Conservation (phyloP, 1,140 invertebrate genomes). For the Drosophila ohnishii region DNA sequence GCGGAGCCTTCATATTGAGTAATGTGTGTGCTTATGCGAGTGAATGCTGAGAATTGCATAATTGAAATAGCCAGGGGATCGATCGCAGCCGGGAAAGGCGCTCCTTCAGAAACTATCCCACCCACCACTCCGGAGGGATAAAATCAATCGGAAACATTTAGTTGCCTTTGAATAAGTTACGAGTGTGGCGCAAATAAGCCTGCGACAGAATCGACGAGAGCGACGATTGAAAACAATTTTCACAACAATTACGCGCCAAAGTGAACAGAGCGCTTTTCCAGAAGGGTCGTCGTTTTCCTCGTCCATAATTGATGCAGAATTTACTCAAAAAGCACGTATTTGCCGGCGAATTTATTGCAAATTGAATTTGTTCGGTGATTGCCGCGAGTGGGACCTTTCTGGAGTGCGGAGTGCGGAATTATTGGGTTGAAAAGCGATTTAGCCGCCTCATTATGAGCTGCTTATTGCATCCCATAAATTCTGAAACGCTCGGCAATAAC, state of each 20-base stretch:
- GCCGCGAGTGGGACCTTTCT: not conserved
- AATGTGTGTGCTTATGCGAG: slow-evolving; percentile 49
- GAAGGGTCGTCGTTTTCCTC: slow-evolving; percentile 28
- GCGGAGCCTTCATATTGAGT: slow-evolving; percentile 49
- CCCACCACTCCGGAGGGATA: slow-evolving; percentile 1
- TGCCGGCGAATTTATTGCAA: slow-evolving; percentile 18
- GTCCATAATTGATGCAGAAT: slow-evolving; percentile 59
- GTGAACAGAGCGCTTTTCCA: slow-evolving; percentile 21
- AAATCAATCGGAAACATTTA: slow-evolving; percentile 50
- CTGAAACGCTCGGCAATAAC: slow-evolving; percentile 33
- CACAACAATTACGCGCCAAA: slow-evolving; percentile 58
- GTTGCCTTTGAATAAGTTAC: slow-evolving; percentile 54
- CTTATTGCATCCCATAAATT: slow-evolving; percentile 47
- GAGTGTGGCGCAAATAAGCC: slow-evolving; percentile 45
- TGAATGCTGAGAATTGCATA: slow-evolving; percentile 52
- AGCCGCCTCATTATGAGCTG: slow-evolving; percentile 34
- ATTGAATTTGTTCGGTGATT: slow-evolving; percentile 39
- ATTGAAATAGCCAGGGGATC: slow-evolving; percentile 40
- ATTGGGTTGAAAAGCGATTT: slow-evolving; percentile 47
- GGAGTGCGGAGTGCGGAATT: slow-evolving; percentile 15
- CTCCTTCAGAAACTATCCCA: slow-evolving; percentile 6
- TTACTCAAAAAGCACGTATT: slow-evolving; percentile 24
- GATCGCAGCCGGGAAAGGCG: slow-evolving; percentile 14
- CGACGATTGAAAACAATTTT: slow-evolving; percentile 56
- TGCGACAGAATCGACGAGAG: slow-evolving; percentile 10